These are phyloP conservation scores for Nautilus pompilius DNA, from an alignment of 1,140 invertebrate genomes.

Conservation along the genomic window DNA sequence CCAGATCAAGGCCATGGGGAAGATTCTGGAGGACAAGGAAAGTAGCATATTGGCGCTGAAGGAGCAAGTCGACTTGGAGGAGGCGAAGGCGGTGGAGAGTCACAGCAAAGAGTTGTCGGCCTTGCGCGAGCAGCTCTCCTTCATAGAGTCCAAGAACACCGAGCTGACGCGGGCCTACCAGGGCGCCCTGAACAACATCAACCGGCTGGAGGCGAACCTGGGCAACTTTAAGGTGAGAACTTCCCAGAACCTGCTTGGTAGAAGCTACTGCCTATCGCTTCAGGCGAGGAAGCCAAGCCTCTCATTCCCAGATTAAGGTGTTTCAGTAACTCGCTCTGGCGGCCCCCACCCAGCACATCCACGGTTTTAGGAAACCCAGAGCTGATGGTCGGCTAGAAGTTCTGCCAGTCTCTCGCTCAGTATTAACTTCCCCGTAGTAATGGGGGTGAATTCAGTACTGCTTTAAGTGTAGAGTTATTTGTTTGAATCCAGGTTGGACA, in stretches of 20 bases:
- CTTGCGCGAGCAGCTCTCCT: constrained; percentile 11
- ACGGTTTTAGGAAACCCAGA: too few relatives aligned
- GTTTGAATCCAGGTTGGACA: too few relatives aligned
- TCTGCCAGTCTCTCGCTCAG: too few relatives aligned
- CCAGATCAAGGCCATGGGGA: constrained; percentile 22
- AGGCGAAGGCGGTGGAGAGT: constrained; percentile 3
- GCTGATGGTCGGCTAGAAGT: too few relatives aligned
- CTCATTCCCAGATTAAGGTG: too few relatives aligned
- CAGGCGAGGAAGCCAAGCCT: too few relatives aligned
- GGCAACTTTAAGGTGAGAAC: constrained; percentile 16
- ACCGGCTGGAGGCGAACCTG: constrained; percentile 11
- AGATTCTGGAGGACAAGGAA: constrained; percentile 16
- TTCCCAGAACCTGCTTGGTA: background rate
- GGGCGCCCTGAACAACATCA: constrained; percentile 12
- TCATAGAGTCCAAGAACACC: constrained; percentile 9
- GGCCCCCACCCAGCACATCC: too few relatives aligned
- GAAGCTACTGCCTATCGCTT: too few relatives aligned
- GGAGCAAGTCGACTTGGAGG: constrained; percentile 12
- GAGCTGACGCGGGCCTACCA: constrained; percentile 15
- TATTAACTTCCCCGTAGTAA: too few relatives aligned
- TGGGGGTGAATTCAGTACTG: too few relatives aligned
- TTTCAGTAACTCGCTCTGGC: too few relatives aligned
- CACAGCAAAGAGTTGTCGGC: constrained; percentile 14
- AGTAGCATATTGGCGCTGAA: constrained; percentile 17
- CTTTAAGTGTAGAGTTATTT: too few relatives aligned